Base-by-base conservation (phyloP, 1,140 invertebrate genomes). In the Calliphora vicina region DNA sequence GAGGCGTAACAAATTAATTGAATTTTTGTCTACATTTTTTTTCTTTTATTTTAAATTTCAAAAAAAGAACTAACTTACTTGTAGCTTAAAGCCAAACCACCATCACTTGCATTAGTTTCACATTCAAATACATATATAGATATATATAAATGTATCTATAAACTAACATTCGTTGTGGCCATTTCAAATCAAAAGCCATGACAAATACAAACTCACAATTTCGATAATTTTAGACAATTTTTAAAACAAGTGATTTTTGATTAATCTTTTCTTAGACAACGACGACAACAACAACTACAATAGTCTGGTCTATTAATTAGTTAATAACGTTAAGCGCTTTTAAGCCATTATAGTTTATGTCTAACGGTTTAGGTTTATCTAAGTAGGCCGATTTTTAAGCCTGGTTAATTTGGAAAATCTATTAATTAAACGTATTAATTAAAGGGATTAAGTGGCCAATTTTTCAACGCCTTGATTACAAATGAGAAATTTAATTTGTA, bases 361-460 rank as follows among this genome's bases (percentile, higher is more conserved):
- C 6, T 57, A n/a, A 67, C 61, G 35, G 2, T 45, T 42, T 43
- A 78, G 74, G 35, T 78, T 78, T 78, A 78, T 78, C 74, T 78
- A 78, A 43, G 74, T 13, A 20, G 35, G 35, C 74, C 74, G 42
- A 43, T 78, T 43, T 42, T 43, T 78, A 43, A 78, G 74, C 74
- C 72, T 45, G 35, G 74, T 78, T 67, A 67, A n/a, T 67, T 67
- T 23, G 8, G 9, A 43, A 78, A 78, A 78, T 43, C 74, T 23
- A 78, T 43, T 43, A 43, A 78, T 78, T 43, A 78, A 78, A 45
- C 25, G 74, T 6, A 78, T 78, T 78, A 78, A 78, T 78, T 78
- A 78, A 67, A 78, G 74, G 74, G 74, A 78, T 78, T 78, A 78
- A 78, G 74, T 78, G 74, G 29, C 74, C 25, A 78, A 78, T 78